These are phyloP conservation scores for Silurus aristotelis DNA, from an alignment of 2,797 vertebrate species.

Conservation along the genomic window DNA sequence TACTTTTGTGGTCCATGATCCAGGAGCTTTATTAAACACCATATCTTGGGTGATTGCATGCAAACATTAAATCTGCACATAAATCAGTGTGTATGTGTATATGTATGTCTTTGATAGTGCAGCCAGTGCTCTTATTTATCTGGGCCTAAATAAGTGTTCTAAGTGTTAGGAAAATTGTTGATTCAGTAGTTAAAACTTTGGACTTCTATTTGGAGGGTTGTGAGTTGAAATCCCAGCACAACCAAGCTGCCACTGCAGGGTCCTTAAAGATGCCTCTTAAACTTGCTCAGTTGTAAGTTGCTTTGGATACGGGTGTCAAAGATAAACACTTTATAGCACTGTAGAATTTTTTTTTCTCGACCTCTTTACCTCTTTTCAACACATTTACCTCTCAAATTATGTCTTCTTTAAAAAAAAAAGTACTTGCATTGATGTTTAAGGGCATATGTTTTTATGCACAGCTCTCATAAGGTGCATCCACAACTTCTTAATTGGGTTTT, in stretches of 20 bases:
- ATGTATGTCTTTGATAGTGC: background rate
- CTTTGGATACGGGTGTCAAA: too few relatives aligned
- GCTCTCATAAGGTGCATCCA: background rate
- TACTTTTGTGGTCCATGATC: conserved; percentile 49
- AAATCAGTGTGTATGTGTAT: conserved; percentile 9
- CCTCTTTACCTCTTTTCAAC: too few relatives aligned
- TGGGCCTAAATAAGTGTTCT: background rate
- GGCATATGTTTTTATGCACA: background rate
- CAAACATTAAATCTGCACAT: conserved; percentile 12
- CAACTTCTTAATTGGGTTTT: background rate
- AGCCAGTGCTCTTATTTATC: background rate
- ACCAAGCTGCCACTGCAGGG: too few relatives aligned
- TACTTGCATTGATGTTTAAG: background rate
- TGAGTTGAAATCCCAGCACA: too few relatives aligned
- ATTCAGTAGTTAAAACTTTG: too few relatives aligned
- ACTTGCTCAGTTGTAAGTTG: too few relatives aligned
- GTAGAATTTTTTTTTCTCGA: too few relatives aligned
- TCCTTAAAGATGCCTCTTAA: too few relatives aligned
- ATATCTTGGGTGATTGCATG: conserved; percentile 11
- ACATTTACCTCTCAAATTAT: too few relatives aligned
- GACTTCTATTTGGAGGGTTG: too few relatives aligned
- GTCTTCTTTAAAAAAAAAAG: background rate
- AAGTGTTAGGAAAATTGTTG: too few relatives aligned
- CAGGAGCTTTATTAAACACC: conserved; percentile 46
- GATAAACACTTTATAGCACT: too few relatives aligned